Evolutionary conservation across 2,888 invertebrate species (phyloP).

Genomic region (Tetranychus piercei): DNA sequence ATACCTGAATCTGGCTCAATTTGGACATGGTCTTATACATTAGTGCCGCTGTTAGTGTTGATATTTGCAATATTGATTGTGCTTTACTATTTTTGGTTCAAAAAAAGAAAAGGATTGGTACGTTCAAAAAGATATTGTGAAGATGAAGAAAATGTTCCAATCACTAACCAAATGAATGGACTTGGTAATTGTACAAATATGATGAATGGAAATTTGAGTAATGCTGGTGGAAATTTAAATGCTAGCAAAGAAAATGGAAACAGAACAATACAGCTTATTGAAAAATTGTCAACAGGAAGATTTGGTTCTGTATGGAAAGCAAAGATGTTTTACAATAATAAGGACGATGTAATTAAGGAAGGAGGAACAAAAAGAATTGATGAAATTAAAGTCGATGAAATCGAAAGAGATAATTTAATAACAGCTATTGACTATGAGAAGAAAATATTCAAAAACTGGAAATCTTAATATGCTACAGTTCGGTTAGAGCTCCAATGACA

Average conservation of each 20-base stretch:
- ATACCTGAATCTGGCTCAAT: neutral
- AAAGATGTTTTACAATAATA: neutral
- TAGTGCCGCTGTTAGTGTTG: too few species aligned
- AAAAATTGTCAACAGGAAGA: slow-evolving; percentile 52
- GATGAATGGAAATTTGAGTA: neutral
- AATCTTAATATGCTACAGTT: neutral
- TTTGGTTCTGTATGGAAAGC: slow-evolving; percentile 93
- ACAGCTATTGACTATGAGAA: neutral
- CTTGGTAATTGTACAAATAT: neutral
- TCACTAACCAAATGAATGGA: neutral
- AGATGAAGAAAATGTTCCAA: neutral
- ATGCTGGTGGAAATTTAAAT: neutral
- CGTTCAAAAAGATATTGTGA: neutral
- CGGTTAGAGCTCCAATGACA: too few species aligned
- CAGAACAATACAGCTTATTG: neutral
- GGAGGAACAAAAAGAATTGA: neutral
- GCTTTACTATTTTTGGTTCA: too few species aligned
- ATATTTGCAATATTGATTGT: too few species aligned
- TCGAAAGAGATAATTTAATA: neutral
- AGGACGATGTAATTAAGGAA: neutral
- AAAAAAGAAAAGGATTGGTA: too few species aligned
- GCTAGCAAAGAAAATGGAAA: neutral
- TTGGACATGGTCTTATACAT: neutral
- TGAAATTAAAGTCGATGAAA: neutral
- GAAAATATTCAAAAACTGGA: too few species aligned